Evolutionary conservation across 2,113 vertebrate genomes (phyloP).

Genomic region (Ceuthmochares aereus): DNA sequence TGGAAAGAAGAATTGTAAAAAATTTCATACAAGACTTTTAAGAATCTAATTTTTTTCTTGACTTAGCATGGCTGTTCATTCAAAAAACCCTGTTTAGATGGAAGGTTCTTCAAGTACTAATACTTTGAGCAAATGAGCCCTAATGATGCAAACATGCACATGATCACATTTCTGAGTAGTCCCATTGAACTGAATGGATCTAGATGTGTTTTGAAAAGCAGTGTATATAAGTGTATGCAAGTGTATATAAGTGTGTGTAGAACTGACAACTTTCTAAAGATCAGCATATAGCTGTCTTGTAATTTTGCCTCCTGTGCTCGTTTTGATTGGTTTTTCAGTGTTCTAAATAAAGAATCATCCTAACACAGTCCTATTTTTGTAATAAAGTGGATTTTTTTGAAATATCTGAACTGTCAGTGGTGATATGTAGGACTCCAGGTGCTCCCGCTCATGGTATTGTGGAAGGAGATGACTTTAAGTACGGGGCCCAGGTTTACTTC

Average conservation of each 20-base stretch:
- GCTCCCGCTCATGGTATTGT: constrained; percentile 83
- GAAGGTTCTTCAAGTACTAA: neutral
- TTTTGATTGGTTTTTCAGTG: constrained; percentile 40
- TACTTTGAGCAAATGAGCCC: neutral
- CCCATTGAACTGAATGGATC: neutral
- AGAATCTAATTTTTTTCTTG: neutral
- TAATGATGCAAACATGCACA: neutral
- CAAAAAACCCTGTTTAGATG: neutral
- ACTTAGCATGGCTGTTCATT: neutral
- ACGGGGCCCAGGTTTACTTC: constrained; percentile 84
- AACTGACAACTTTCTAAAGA: neutral
- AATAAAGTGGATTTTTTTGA: constrained; percentile 81
- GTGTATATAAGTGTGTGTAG: neutral
- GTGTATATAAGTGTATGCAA: neutral
- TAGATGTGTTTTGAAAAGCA: neutral
- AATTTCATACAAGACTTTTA: neutral
- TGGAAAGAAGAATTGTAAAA: neutral
- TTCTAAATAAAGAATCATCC: constrained; percentile 62
- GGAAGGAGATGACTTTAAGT: constrained; percentile 85
- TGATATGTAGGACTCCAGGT: constrained; percentile 87
- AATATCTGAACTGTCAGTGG: constrained; percentile 84
- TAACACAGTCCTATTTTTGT: constrained; percentile 76
- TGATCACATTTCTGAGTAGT: neutral
- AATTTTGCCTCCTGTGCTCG: constrained; percentile 20
- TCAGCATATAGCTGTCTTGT: neutral